These are phyloP conservation scores for Felis chaus DNA, from an alignment of 2,113 vertebrate species.

Conservation along the genomic window DNA sequence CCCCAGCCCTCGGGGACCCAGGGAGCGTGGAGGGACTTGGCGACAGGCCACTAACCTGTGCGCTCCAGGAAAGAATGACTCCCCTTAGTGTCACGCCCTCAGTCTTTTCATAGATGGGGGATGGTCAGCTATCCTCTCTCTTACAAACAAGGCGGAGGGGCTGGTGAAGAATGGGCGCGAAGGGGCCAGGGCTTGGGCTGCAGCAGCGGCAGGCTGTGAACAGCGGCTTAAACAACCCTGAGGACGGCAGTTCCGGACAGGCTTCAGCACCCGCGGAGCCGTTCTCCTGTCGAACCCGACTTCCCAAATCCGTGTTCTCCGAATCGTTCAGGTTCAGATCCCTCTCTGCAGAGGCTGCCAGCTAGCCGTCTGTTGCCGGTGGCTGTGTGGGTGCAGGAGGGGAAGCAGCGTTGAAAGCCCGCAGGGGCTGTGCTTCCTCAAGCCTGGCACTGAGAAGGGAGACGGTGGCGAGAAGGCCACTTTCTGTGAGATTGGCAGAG, in stretches of 20 bases:
- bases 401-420: neutral
- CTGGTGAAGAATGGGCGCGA: neutral
- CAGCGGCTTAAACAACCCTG: neutral
- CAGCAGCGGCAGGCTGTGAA: neutral
- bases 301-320: neutral
- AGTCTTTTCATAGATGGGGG: neutral
- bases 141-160: neutral
- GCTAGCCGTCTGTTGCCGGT: neutral
- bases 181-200: fast-evolving
- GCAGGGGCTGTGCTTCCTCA: neutral
- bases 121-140: neutral
- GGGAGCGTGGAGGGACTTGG: neutral
- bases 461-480: neutral
- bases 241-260: neutral
- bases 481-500: neutral
- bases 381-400: neutral
- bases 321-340: neutral
- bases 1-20: neutral
- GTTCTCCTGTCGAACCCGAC: neutral
- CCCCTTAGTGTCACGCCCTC: neutral
- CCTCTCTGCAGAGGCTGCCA: neutral
- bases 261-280: fast-evolving
- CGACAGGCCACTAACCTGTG: neutral
- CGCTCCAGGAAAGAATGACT: neutral
- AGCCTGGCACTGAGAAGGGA: neutral